Conservation (phyloP, 1,140 invertebrate species). For the Oppia nitens region DNA sequence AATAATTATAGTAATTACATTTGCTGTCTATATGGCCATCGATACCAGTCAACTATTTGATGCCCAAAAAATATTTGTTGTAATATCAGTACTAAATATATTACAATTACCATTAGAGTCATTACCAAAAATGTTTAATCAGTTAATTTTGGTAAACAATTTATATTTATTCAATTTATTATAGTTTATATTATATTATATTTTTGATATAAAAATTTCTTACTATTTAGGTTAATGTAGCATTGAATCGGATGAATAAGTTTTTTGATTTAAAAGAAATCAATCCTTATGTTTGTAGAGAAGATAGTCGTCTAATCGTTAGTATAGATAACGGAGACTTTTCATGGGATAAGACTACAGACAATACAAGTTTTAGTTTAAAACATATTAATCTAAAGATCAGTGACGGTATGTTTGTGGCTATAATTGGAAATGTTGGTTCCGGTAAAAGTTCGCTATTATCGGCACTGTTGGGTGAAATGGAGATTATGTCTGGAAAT, state of each 20-base stretch:
- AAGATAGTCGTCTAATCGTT: constrained; percentile 21
- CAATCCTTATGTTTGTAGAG: constrained; percentile 24
- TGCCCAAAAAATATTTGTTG: constrained; percentile 45
- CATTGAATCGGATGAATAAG: constrained; percentile 27
- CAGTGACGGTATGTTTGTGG: constrained; percentile 27
- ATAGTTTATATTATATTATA: too few species aligned
- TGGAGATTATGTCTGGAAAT: constrained; percentile 29
- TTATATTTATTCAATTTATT: too few species aligned
- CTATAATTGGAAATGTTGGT: constrained; percentile 33
- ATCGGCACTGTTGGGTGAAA: constrained; percentile 40
- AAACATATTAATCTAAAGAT: constrained; percentile 22
- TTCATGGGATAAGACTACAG: constrained; percentile 17
- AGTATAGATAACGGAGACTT: constrained; percentile 21
- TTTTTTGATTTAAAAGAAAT: constrained; percentile 28
- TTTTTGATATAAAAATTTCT: too few species aligned
- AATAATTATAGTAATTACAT: constrained; percentile 25
- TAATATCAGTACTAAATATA: constrained; percentile 40
- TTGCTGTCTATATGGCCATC: constrained; percentile 31
- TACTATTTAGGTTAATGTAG: constrained; percentile 19
- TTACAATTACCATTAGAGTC: constrained; percentile 40
- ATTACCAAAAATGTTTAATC: constrained; percentile 36
- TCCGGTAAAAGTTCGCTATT: constrained; percentile 36
- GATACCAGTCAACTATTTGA: constrained; percentile 34
- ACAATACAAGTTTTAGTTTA: constrained; percentile 4
- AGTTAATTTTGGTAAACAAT: too few species aligned